Conservation (phyloP, 2,797 vertebrate species). For the Carapus acus region DNA sequence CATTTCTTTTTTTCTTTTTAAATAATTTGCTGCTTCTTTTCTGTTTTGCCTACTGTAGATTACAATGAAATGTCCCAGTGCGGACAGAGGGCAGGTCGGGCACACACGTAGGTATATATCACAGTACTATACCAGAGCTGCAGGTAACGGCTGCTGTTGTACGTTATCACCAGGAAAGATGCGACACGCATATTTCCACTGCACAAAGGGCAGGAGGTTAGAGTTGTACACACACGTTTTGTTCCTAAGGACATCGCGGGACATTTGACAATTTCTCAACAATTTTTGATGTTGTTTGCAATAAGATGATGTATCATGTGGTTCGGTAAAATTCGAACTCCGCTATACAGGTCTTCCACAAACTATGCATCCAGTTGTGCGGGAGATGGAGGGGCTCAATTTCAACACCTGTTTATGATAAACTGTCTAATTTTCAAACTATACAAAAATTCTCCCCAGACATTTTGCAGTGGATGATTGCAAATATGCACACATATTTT, state of each 20-base stretch:
- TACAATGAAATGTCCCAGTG: constrained; percentile 22
- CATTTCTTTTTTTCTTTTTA: constrained; percentile 54
- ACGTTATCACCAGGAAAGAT: constrained; percentile 11
- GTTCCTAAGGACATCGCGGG: background rate
- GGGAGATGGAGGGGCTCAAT: background rate
- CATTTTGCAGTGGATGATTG: no score
- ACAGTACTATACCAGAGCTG: constrained; percentile 15
- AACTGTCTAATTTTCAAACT: background rate
- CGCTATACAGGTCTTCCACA: constrained; percentile 9
- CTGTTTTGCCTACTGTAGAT: constrained; percentile 32
- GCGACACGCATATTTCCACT: constrained; percentile 16
- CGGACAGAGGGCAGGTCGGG: background rate
- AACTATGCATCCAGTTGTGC: background rate
- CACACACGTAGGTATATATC: constrained; percentile 40
- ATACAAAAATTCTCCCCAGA: no score
- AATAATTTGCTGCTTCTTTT: constrained; percentile 38
- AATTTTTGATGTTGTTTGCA: background rate
- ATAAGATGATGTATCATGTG: background rate
- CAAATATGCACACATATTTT: no score
- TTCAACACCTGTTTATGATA: constrained; percentile 6
- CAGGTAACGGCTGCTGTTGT: constrained; percentile 47
- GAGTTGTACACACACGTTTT: constrained; percentile 2
- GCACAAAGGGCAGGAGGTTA: constrained; percentile 1
- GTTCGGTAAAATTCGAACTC: background rate
- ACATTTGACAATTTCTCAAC: background rate